These are phyloP conservation scores for Alfaro cultratus DNA, from an alignment of 2,797 vertebrate genomes.

Conservation along the genomic window DNA sequence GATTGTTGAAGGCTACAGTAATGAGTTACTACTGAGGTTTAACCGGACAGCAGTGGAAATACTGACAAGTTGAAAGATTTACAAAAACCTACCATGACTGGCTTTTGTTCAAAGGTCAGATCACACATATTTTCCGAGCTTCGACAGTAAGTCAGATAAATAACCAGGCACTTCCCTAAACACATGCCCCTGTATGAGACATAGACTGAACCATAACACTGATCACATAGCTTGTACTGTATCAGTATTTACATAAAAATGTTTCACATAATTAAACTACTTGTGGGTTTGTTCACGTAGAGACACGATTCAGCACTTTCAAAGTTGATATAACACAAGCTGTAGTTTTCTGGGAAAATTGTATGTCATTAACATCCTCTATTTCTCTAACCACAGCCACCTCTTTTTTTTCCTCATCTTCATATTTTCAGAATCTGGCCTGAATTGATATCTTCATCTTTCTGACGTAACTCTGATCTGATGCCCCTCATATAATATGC, in stretches of 20 bases:
- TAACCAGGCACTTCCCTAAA: constrained; percentile 3
- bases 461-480: background rate
- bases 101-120: background rate
- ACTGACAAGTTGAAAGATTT: constrained; percentile 31
- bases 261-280: background rate
- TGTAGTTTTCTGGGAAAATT: background rate
- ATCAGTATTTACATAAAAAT: background rate
- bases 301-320: background rate
- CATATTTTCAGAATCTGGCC: background rate
- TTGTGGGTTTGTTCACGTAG: background rate
- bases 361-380: background rate
- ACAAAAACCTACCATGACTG: constrained; percentile 15
- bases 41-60: constrained; percentile 38
- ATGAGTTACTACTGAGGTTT: constrained; percentile 23
- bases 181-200: background rate
- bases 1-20: constrained; percentile 34
- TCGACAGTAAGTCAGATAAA: constrained; percentile 26
- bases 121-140: background rate
- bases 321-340: background rate
- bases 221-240: background rate
- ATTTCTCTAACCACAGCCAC: background rate
- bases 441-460: background rate
- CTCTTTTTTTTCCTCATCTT: background rate
- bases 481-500: background rate
- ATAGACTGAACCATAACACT: background rate